phyloP scores from a whole-genome alignment of 2,888 invertebrate genomes.

The Megamerina dolium region DNA sequence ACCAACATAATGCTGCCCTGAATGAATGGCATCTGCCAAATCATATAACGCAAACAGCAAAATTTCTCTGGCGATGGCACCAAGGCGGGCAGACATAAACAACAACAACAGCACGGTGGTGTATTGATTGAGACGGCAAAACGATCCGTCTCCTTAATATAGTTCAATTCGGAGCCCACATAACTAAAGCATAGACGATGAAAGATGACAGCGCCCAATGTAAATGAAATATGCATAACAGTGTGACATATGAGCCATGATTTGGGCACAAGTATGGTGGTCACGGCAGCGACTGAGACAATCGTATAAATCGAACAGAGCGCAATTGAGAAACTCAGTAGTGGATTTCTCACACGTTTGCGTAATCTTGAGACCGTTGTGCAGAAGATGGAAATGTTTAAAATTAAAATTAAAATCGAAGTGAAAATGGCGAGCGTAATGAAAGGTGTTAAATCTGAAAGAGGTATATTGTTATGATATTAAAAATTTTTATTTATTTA shows the following conservation, averaged over 20 bases:
- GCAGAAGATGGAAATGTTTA: constrained; percentile 39
- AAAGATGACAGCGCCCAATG: constrained; percentile 38
- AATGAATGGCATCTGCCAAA: constrained; percentile 45
- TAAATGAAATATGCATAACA: constrained; percentile 45
- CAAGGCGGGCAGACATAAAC: constrained; percentile 36
- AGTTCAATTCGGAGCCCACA: constrained; percentile 43
- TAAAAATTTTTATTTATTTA: background rate
- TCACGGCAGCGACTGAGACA: constrained; percentile 38
- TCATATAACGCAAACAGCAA: constrained; percentile 36
- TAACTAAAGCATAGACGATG: constrained; percentile 45
- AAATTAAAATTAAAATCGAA: constrained; percentile 33
- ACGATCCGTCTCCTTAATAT: constrained; percentile 46
- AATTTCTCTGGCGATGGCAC: constrained; percentile 36
- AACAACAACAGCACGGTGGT: constrained; percentile 43
- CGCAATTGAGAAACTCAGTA: constrained; percentile 28
- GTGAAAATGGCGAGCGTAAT: constrained; percentile 38
- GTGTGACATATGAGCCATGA: constrained; percentile 44
- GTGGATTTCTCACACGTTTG: constrained; percentile 27
- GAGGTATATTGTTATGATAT: background rate
- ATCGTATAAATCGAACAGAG: constrained; percentile 43
- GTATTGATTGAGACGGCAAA: constrained; percentile 40
- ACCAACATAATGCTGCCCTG: constrained; percentile 43
- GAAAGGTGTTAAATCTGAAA: constrained; percentile 41
- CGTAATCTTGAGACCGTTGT: constrained; percentile 33
- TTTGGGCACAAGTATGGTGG: constrained; percentile 42